Evolutionary conservation across 2,888 invertebrate genomes (phyloP), one percentile per base, ranked within the genome.

Genomic region (Scrobipalpa atriplicella): DNA sequence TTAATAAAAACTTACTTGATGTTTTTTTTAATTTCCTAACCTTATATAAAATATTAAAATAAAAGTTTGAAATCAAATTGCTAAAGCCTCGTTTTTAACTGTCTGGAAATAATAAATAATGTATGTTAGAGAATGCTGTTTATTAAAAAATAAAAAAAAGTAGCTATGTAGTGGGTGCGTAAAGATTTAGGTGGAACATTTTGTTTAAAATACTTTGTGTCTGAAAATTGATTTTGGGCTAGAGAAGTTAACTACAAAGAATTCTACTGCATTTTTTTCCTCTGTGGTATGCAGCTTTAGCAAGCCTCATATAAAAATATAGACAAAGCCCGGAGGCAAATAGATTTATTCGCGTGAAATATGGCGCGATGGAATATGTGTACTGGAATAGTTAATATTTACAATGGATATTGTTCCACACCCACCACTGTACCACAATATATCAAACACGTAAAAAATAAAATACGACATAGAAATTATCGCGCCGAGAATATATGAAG

Each of bases 321-420:
- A 71, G 72, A 68, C 73, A 54, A 70, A 72, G 72, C 72, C 72
- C 36, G 67, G 69, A 70, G 71, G 74, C 75, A 75, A 72, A 75
- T 71, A 73, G 70, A 78, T 76, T 73, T 71, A 75, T 75, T 70
- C 69, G 66, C 68, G 73, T 78, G 76, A 81, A 78, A 77, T 79
- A 79, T 78, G 67, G 75, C 73, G 68, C 66, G 70, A 72, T 70
- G 70, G 73, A 75, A 62, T 65, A 66, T 63, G 56, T 67, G 62
- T 63, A 58, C 41, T 47, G 58, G 52, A 21, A 51, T 61, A 64
- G 54, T 67, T 62, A 39, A 56, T 65, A 63, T 65, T 65, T 65
- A 65, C 51, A 61, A 64, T 64, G 60, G 47, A 66, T 56, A 63
- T 67, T 60, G 67, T 64, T 64, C 63, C 41, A 61, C 61, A 61